These are phyloP conservation scores for Odobenus rosmarus DNA, from an alignment of 2,113 vertebrate genomes.

Conservation along the genomic window DNA sequence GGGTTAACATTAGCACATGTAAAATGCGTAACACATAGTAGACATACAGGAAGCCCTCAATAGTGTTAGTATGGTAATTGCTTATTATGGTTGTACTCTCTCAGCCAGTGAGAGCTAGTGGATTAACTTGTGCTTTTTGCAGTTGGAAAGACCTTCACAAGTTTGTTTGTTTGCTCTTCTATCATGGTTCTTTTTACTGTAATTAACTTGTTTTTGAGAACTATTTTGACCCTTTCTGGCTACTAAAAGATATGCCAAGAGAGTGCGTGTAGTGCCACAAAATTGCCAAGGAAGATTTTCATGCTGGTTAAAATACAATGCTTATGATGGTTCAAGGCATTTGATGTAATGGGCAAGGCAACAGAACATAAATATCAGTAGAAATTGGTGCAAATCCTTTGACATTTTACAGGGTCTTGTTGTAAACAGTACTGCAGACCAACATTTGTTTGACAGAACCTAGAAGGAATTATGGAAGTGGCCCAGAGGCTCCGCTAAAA, in stretches of 20 bases:
- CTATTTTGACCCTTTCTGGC: constrained; percentile 9
- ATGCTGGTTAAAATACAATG: constrained; percentile 44
- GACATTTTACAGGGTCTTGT: constrained; percentile 50
- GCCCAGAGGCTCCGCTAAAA: neutral
- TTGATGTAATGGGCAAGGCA: neutral
- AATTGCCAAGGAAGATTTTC: constrained; percentile 20
- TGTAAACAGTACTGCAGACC: constrained; percentile 31
- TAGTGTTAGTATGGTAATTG: neutral
- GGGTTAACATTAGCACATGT: neutral
- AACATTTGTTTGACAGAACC: neutral
- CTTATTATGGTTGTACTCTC: neutral
- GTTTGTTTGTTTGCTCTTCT: neutral
- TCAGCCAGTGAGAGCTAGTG: neutral
- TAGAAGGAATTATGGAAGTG: neutral
- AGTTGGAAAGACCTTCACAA: neutral
- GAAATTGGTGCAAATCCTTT: constrained; percentile 40
- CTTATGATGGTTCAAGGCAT: neutral
- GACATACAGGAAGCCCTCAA: neutral
- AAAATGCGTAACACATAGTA: neutral
- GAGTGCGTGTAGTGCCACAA: neutral
- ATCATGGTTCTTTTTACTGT: constrained; percentile 45
- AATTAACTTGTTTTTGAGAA: constrained; percentile 44
- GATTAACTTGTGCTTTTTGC: neutral
- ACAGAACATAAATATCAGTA: constrained; percentile 54
- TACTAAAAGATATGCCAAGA: neutral